Conservation (phyloP, 2,797 vertebrate genomes). For the Dermochelys coriacea region DNA sequence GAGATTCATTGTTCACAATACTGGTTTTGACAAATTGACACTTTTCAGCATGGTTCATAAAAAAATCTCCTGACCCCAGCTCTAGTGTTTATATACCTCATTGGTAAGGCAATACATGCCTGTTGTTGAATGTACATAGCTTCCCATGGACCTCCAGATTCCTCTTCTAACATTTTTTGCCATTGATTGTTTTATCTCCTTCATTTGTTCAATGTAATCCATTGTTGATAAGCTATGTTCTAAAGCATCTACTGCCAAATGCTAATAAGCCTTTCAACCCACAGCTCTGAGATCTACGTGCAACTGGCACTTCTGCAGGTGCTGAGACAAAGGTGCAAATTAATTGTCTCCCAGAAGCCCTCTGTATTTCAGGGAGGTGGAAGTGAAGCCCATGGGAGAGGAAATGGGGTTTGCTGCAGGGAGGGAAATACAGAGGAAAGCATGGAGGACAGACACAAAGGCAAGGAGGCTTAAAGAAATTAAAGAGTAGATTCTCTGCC, state of each 20-base stretch:
- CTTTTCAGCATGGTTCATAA: neutral
- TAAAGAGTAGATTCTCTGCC: neutral
- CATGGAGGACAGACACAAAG: neutral
- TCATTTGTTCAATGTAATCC: neutral
- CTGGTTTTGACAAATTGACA: neutral
- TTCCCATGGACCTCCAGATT: neutral
- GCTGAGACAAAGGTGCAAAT: neutral
- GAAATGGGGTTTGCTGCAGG: neutral
- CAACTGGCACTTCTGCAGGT: neutral
- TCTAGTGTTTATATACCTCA: neutral
- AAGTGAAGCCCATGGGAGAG: neutral
- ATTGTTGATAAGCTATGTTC: neutral
- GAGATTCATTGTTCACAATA: neutral
- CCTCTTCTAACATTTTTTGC: neutral
- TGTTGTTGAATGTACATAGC: neutral
- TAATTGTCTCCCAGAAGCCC: neutral
- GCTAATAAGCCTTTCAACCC: neutral
- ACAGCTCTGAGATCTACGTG: accelerated
- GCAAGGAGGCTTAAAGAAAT: neutral
- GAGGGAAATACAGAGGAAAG: neutral
- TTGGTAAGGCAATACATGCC: neutral
- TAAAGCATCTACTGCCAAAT: accelerated
- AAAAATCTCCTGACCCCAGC: neutral
- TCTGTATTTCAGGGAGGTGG: neutral
- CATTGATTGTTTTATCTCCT: neutral